Conservation (phyloP, 2,797 vertebrate genomes). For the Hylomyscus alleni region DNA sequence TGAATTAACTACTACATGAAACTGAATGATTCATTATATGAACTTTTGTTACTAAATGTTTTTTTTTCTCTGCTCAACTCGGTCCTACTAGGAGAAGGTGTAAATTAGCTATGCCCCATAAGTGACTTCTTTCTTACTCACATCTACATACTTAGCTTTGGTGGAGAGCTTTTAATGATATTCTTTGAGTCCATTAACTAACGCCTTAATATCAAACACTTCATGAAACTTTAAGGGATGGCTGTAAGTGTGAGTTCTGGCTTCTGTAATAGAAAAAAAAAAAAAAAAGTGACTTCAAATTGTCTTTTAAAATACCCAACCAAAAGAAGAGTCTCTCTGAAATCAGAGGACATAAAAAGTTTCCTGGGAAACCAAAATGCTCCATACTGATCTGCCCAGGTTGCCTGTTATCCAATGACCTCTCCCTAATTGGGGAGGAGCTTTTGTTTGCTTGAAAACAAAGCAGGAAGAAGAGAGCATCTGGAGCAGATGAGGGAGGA, state of each 20-base stretch:
- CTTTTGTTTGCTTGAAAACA: too few species aligned
- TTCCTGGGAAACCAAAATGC: conserved; percentile 72
- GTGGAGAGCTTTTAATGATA: conserved; percentile 30
- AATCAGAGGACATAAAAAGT: conserved; percentile 68
- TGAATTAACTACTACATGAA: neutral
- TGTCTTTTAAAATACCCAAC: conserved; percentile 60
- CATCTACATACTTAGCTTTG: conserved; percentile 37
- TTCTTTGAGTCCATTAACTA: conserved; percentile 65
- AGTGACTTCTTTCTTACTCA: conserved; percentile 46
- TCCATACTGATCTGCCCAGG: conserved; percentile 53
- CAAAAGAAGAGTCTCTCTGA: conserved; percentile 39
- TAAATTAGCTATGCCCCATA: conserved; percentile 57
- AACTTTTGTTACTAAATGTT: neutral
- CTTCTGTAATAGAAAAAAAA: conserved; percentile 43
- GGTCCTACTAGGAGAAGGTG: conserved; percentile 19
- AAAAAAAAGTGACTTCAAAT: conserved; percentile 61
- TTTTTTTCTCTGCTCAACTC: neutral
- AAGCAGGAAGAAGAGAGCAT: conserved; percentile 66
- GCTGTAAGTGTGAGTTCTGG: conserved; percentile 66
- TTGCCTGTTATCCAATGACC: conserved; percentile 72
- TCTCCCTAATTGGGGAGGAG: conserved; percentile 76
- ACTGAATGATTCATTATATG: conserved; percentile 14
- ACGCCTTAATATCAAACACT: conserved; percentile 59
- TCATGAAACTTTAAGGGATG: conserved; percentile 72
- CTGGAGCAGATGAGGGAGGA: conserved; percentile 60